phyloP scores from a whole-genome alignment of 1,140 invertebrate genomes.

The Drosophila pseudoobscura region DNA sequence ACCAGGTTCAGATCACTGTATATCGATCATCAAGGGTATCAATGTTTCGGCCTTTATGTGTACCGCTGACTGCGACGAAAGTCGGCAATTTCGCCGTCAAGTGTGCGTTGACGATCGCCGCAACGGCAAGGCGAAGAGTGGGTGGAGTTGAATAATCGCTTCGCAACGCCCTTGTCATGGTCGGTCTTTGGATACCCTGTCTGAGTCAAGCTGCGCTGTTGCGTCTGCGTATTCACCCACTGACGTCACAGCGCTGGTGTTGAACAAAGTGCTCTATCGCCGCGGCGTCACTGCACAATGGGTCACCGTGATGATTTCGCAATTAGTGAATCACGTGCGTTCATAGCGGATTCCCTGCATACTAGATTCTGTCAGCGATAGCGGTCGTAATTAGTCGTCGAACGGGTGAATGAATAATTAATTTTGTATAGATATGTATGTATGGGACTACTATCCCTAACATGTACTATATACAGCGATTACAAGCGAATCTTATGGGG shows the following conservation, averaged over 20 bases:
- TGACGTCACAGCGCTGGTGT: constrained; percentile 49
- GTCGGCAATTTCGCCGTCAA: constrained; percentile 41
- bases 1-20: no score
- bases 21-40: no score
- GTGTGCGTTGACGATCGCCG: constrained; percentile 39
- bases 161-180: constrained; percentile 4
- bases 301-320: constrained; percentile 30
- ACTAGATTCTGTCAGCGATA: constrained; percentile 10
- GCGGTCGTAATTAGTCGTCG: constrained; percentile 13
- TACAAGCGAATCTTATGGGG: no score
- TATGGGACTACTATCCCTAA: no score
- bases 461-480: no score
- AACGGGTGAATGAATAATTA: constrained; percentile 6
- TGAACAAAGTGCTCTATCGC: constrained; percentile 45
- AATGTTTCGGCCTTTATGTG: neutral
- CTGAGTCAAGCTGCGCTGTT: constrained; percentile 27
- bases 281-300: constrained; percentile 19
- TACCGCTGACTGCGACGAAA: constrained; percentile 22
- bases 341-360: constrained; percentile 28
- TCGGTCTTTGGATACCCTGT: constrained; percentile 9
- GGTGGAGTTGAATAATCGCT: constrained; percentile 48
- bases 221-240: constrained; percentile 58
- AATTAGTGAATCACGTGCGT: constrained; percentile 37
- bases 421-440: no score
- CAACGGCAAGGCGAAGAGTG: constrained; percentile 28